These are phyloP conservation scores for Nycticebus coucang DNA, from an alignment of 2,113 vertebrate species.

Conservation along the genomic window DNA sequence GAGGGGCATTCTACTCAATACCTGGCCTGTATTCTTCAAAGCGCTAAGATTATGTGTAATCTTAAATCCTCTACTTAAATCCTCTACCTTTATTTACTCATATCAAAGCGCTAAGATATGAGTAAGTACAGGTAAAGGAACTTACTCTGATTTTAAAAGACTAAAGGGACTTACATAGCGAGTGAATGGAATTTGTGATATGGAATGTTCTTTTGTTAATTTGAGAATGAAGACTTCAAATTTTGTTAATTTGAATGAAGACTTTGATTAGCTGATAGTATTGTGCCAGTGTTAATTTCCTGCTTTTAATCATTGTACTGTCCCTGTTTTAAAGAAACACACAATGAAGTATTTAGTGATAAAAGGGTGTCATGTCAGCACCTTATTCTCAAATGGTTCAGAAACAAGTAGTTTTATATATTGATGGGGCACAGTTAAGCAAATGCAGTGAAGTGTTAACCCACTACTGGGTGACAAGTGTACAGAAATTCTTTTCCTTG, in stretches of 20 bases:
- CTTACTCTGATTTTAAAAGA: background rate
- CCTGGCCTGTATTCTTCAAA: background rate
- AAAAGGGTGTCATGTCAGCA: background rate
- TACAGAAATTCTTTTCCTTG: background rate
- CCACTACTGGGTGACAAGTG: background rate
- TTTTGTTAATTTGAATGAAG: background rate
- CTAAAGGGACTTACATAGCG: background rate
- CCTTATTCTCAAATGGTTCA: slow-evolving; percentile 9
- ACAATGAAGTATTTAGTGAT: background rate
- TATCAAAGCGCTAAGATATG: too few relatives aligned
- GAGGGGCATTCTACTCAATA: background rate
- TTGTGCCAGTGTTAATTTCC: background rate
- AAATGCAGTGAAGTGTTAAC: background rate
- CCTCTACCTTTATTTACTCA: too few relatives aligned
- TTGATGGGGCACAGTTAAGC: background rate
- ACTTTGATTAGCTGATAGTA: background rate
- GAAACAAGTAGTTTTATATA: background rate
- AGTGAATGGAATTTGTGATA: background rate
- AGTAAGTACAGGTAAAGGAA: background rate
- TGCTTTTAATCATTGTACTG: background rate
- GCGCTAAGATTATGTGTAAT: background rate
- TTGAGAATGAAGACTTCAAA: too few relatives aligned
- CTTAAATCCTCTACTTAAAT: too few relatives aligned
- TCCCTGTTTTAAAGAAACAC: slow-evolving; percentile 18
- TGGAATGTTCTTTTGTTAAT: background rate